Conservation (phyloP, 1,140 invertebrate genomes). For the Octopus bimaculoides region DNA sequence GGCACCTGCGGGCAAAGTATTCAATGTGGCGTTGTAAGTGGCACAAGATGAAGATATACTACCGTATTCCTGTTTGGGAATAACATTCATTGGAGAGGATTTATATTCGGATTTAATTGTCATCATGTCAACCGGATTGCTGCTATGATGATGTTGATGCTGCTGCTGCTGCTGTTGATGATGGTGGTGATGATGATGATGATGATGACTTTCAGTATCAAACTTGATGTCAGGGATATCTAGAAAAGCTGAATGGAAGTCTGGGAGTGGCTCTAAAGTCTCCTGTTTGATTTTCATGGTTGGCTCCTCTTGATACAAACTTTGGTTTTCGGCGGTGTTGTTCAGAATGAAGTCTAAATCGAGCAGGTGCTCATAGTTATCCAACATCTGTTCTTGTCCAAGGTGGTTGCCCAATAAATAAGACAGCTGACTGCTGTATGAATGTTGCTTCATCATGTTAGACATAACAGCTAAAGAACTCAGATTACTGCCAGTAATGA, state of each 20-base stretch:
- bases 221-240: constrained; percentile 55
- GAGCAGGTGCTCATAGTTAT: constrained; percentile 48
- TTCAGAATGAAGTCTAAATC: constrained; percentile 55
- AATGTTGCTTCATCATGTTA: background rate
- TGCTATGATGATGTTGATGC: constrained; percentile 11
- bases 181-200: constrained; percentile 1
- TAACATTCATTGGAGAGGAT: constrained; percentile 16
- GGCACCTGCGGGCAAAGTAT: constrained; percentile 34
- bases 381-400: constrained; percentile 12
- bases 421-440: background rate
- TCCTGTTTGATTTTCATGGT: constrained; percentile 43
- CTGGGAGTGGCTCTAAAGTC: constrained; percentile 37
- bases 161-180: background rate
- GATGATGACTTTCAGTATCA: constrained; percentile 24
- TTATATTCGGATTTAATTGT: constrained; percentile 35
- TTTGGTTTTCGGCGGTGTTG: constrained; percentile 39
- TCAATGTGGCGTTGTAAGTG: constrained; percentile 36
- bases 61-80: constrained; percentile 42
- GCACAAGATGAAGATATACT: constrained; percentile 32
- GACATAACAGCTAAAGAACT: too few relatives aligned
- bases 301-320: constrained; percentile 40
- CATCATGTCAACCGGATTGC: constrained; percentile 25
- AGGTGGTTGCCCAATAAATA: background rate
- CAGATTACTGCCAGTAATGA: too few relatives aligned
- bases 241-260: constrained; percentile 52